Percentiles rank a stretch among this genome's conserved stretches.
These are phyloP conservation scores for Myathropa florea DNA, from an alignment of 2,888 invertebrate genomes.

Conservation along the genomic window DNA sequence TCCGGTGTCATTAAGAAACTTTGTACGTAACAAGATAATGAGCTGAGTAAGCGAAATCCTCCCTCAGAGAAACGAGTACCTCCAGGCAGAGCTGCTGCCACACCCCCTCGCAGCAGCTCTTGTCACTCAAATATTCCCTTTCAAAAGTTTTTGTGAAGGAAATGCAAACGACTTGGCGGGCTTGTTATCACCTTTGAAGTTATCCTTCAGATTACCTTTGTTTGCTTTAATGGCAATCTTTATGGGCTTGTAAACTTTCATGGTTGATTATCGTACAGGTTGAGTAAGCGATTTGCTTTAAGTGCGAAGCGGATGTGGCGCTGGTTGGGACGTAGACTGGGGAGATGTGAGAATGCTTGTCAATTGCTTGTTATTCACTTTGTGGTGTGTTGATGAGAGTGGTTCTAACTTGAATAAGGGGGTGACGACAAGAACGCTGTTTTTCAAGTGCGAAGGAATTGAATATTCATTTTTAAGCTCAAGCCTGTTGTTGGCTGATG, in stretches of 20 bases:
- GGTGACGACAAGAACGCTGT: background rate
- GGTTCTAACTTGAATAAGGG: background rate
- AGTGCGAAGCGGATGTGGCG: background rate
- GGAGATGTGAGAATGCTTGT: background rate
- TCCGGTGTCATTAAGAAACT: slow-evolving; percentile 4
- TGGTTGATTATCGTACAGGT: slow-evolving; percentile 63
- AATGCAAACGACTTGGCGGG: slow-evolving; percentile 11
- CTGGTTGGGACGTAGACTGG: background rate
- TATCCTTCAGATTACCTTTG: slow-evolving; percentile 58
- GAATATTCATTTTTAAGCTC: background rate
- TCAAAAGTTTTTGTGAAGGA: slow-evolving; percentile 15
- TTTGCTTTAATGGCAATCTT: slow-evolving; percentile 68
- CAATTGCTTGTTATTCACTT: background rate
- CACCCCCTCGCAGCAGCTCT: slow-evolving; percentile 6
- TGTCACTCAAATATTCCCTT: slow-evolving; percentile 65
- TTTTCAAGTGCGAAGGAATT: background rate
- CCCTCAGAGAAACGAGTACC: slow-evolving; percentile 7
- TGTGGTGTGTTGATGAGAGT: background rate
- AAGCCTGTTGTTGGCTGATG: background rate
- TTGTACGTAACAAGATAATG: slow-evolving; percentile 46
- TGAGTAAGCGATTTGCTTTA: slow-evolving; percentile 44
- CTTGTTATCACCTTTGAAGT: slow-evolving; percentile 69
- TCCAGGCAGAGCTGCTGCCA: slow-evolving; percentile 21
- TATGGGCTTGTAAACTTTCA: slow-evolving; percentile 65
- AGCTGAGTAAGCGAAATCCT: slow-evolving; percentile 47